Percentiles rank a stretch among this genome's conserved stretches.
phyloP scores from a whole-genome alignment of 2,797 vertebrate species.

The Mycteria americana region DNA sequence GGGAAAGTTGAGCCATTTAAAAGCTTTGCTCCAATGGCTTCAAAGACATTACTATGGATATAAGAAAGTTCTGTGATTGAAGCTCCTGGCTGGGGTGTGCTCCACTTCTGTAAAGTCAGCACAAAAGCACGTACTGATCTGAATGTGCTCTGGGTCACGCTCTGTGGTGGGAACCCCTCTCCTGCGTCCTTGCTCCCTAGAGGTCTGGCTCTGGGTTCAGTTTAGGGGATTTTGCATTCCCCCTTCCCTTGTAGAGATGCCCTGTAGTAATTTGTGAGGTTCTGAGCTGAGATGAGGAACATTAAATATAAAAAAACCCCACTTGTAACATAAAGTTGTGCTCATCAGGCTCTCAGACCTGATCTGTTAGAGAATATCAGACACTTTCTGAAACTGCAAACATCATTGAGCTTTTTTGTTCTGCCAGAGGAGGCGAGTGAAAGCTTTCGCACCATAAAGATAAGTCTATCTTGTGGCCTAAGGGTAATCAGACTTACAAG shows the following conservation, averaged over 20 bases:
- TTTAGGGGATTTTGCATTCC: background rate
- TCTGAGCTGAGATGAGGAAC: background rate
- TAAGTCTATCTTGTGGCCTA: background rate
- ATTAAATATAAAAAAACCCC: background rate
- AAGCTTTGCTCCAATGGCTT: background rate
- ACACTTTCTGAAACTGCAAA: background rate
- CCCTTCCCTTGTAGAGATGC: background rate
- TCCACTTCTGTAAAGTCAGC: background rate
- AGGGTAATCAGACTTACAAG: background rate
- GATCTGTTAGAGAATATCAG: background rate
- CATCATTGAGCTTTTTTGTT: background rate
- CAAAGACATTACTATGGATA: background rate
- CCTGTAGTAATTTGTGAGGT: background rate
- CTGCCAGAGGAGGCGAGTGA: background rate
- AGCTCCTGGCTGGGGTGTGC: background rate
- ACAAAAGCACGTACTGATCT: background rate
- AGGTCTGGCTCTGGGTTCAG: accelerated
- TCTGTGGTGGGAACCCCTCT: background rate
- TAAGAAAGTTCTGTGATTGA: background rate
- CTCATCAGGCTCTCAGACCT: background rate
- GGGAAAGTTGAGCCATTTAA: background rate
- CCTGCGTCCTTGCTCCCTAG: background rate
- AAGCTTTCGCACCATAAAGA: background rate
- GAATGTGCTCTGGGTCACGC: background rate
- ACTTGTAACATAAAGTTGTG: background rate